phyloP scores from a whole-genome alignment of 2,888 invertebrate genomes.

The Oscheius sp. region DNA sequence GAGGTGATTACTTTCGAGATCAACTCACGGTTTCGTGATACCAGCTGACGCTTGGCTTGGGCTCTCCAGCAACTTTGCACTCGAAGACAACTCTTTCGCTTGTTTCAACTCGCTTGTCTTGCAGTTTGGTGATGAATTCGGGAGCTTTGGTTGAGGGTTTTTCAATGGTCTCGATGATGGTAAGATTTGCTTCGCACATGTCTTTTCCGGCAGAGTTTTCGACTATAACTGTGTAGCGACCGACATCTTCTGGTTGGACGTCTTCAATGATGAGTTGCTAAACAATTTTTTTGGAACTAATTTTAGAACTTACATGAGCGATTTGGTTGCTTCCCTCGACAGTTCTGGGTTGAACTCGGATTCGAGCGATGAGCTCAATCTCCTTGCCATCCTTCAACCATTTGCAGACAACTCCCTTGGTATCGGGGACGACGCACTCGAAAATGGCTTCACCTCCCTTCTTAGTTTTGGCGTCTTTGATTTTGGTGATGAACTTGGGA shows the following conservation, averaged over 20 bases:
- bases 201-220: constrained; percentile 67
- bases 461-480: constrained; percentile 65
- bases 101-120: constrained; percentile 58
- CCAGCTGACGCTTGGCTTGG: constrained; percentile 72
- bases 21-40: constrained; percentile 77
- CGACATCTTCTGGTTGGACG: constrained; percentile 65
- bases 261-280: constrained; percentile 67
- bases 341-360: constrained; percentile 64
- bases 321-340: constrained; percentile 52
- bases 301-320: constrained; percentile 23
- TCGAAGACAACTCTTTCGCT: constrained; percentile 75
- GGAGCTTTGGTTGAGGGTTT: constrained; percentile 56
- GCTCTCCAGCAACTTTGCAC: constrained; percentile 65
- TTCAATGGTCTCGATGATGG: constrained; percentile 61
- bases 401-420: constrained; percentile 69
- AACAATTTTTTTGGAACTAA: constrained; percentile 14
- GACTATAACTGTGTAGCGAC: constrained; percentile 68
- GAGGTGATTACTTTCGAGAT: background rate
- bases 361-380: constrained; percentile 69
- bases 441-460: constrained; percentile 69
- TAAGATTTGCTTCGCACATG: constrained; percentile 65
- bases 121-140: constrained; percentile 62
- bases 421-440: constrained; percentile 70
- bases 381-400: constrained; percentile 69
- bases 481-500: constrained; percentile 70